phyloP scores from a whole-genome alignment of 1,140 invertebrate genomes.

The Pseudoatta argentina region DNA sequence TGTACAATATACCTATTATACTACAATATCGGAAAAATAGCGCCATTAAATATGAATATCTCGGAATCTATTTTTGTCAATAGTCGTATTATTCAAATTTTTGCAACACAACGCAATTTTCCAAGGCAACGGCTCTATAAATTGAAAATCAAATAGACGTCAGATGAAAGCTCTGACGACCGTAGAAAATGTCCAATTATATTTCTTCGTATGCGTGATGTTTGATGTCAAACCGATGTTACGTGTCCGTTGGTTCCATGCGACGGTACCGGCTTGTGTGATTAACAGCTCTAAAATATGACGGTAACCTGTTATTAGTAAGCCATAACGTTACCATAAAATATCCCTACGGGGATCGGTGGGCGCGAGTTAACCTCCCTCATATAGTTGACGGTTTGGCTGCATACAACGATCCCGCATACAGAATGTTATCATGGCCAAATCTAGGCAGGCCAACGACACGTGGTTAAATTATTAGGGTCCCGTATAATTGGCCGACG shows the following conservation, averaged over 20 bases:
- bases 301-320: slow-evolving; percentile 79
- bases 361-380: slow-evolving; percentile 35
- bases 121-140: neutral
- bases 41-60: neutral
- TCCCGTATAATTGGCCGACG: slow-evolving; percentile 81
- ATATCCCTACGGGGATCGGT: slow-evolving; percentile 69
- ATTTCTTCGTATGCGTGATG: slow-evolving; percentile 28
- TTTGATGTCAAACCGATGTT: slow-evolving; percentile 47
- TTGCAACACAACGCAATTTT: neutral
- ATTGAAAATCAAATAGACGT: neutral
- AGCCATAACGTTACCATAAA: slow-evolving; percentile 80
- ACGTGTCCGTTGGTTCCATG: slow-evolving; percentile 59
- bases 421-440: slow-evolving; percentile 75
- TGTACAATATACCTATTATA: neutral
- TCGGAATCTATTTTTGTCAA: neutral
- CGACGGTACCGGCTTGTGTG: slow-evolving; percentile 49
- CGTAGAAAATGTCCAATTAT: slow-evolving; percentile 31
- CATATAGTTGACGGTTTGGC: neutral
- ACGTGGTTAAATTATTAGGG: slow-evolving; percentile 81
- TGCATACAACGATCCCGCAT: slow-evolving; percentile 53
- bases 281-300: slow-evolving; percentile 77
- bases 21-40: neutral
- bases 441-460: slow-evolving; percentile 77
- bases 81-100: neutral
- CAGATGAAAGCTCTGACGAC: neutral